Conservation (phyloP, 2,888 invertebrate species). For the Neuroscelio doddi region DNA sequence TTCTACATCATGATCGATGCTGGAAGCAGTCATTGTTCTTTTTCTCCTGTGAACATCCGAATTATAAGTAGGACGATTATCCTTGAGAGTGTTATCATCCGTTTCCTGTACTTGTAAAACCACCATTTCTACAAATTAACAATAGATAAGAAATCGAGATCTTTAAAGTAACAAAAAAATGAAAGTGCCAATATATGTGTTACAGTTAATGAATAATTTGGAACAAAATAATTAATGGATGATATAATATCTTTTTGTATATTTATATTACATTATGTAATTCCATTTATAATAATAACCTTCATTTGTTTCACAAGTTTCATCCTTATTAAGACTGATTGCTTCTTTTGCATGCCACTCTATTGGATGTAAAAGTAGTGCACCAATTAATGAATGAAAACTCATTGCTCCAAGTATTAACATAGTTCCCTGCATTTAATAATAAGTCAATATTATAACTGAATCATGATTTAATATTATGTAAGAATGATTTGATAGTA, state of each 20-base stretch:
- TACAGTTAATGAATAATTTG: no score
- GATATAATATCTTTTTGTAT: no score
- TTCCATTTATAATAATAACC: no score
- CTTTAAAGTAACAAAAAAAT: no score
- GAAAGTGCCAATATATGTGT: no score
- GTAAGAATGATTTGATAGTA: no score
- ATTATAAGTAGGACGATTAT: conserved; percentile 4
- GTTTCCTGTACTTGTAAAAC: conserved; percentile 8
- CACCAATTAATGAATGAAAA: conserved; percentile 77
- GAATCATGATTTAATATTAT: no score
- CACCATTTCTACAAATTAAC: conserved; percentile 6
- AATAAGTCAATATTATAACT: conserved; percentile 1
- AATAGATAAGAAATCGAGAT: no score
- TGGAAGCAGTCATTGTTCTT: conserved; percentile 50
- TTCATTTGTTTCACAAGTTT: no score
- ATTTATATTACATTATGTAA: no score
- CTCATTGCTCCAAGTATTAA: conserved; percentile 78
- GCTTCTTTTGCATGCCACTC: conserved; percentile 77
- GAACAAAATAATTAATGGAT: no score
- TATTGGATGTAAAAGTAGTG: conserved; percentile 78
- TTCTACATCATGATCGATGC: conserved; percentile 68
- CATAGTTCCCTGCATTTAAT: conserved; percentile 77
- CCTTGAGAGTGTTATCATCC: neutral
- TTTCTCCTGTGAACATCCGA: conserved; percentile 31
- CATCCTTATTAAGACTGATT: neutral